Evolutionary conservation across 2,888 invertebrate genomes (phyloP).

Genomic region (Synanthedon vespiformis): DNA sequence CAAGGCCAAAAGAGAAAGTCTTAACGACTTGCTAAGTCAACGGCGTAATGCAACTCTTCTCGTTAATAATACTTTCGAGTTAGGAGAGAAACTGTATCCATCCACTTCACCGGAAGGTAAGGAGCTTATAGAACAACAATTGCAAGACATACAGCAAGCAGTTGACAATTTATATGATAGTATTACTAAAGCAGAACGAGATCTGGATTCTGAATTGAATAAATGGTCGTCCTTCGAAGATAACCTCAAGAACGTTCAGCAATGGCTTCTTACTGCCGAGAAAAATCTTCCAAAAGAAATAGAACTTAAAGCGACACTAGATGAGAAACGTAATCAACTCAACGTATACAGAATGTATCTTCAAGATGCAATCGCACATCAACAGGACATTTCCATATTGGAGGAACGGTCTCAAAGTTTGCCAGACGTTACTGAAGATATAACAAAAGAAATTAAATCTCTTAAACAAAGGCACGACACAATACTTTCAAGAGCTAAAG

Average conservation of each 20-base stretch:
- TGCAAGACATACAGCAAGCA: conserved; percentile 86
- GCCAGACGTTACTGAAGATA: conserved; percentile 81
- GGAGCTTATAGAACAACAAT: conserved; percentile 84
- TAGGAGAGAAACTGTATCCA: conserved; percentile 88
- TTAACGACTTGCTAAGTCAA: conserved; percentile 81
- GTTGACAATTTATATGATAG: conserved; percentile 86
- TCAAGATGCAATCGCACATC: conserved; percentile 86
- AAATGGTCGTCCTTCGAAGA: conserved; percentile 94
- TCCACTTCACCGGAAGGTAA: conserved; percentile 89
- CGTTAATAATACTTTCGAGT: conserved; percentile 86
- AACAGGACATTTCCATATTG: conserved; percentile 86
- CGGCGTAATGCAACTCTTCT: conserved; percentile 80
- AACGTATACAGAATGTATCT: conserved; percentile 85
- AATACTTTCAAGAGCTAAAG: conserved; percentile 77
- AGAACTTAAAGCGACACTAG: conserved; percentile 85
- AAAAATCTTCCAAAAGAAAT: conserved; percentile 82
- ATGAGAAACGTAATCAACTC: conserved; percentile 91
- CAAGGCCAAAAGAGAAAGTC: conserved; percentile 74
- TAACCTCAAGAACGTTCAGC: conserved; percentile 79
- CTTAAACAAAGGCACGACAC: conserved; percentile 80
- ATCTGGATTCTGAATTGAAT: conserved; percentile 84
- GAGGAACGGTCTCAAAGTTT: conserved; percentile 83
- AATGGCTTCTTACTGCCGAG: conserved; percentile 84
- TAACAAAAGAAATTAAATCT: conserved; percentile 76
- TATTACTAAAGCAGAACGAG: conserved; percentile 81